These are phyloP conservation scores for Tichodroma muraria DNA, from an alignment of 2,113 vertebrate species.

Conservation along the genomic window DNA sequence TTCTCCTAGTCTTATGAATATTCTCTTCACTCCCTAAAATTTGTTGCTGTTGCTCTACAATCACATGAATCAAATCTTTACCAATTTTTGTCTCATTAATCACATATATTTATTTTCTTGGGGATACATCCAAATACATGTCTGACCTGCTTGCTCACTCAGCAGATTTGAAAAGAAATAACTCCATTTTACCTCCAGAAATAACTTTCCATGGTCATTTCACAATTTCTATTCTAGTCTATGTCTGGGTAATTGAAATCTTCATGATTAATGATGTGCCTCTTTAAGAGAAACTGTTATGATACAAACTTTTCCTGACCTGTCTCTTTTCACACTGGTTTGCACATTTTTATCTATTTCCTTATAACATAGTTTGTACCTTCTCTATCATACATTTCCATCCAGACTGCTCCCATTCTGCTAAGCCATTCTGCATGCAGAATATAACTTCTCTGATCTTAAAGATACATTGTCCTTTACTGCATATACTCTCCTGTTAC, in stretches of 20 bases:
- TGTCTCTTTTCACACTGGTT: not conserved
- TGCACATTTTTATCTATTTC: not conserved
- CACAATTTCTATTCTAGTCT: not conserved
- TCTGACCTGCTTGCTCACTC: not conserved
- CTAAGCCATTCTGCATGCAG: not conserved
- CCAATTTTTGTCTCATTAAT: constrained; percentile 24
- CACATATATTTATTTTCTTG: constrained; percentile 18
- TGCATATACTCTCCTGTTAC: not conserved
- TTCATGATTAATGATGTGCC: constrained; percentile 48
- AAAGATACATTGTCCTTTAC: not conserved
- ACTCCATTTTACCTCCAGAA: constrained; percentile 14
- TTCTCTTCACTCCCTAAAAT: not conserved
- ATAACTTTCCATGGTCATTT: constrained; percentile 22
- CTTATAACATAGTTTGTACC: not conserved
- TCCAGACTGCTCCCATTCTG: not conserved
- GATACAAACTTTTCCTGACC: not conserved
- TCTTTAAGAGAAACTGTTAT: constrained; percentile 1
- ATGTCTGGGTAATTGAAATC: constrained; percentile 8
- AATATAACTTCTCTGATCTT: not conserved
- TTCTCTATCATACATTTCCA: not conserved
- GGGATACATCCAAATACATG: not conserved
- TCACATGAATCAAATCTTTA: constrained; percentile 13
- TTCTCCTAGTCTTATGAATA: not conserved
- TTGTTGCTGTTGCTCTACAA: not conserved
- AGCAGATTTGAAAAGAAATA: constrained; percentile 40